phyloP scores from a whole-genome alignment of 2,113 vertebrate genomes.

The Ameiurus melas region DNA sequence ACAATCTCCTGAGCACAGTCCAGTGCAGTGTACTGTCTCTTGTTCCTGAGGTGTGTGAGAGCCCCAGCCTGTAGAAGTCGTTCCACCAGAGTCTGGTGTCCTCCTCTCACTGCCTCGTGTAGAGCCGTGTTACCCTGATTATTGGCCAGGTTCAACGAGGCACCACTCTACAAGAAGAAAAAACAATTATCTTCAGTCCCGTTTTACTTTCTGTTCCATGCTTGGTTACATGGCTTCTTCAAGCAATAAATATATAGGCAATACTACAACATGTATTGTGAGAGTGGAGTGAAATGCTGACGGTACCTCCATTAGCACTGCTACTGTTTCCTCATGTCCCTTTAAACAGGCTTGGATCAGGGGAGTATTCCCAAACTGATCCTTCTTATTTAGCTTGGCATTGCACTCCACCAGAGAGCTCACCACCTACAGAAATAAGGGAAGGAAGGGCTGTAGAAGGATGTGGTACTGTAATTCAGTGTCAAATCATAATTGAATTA shows the following conservation, averaged over 20 bases:
- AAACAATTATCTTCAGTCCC: neutral
- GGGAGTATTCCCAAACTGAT: conserved; percentile 88
- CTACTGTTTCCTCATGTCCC: conserved; percentile 78
- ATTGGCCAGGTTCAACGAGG: conserved; percentile 79
- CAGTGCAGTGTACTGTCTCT: conserved; percentile 76
- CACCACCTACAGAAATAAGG: conserved; percentile 76
- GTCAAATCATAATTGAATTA: neutral
- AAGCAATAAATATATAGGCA: neutral
- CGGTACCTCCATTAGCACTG: conserved; percentile 80
- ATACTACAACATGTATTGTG: neutral
- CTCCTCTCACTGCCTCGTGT: conserved; percentile 80
- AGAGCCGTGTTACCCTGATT: conserved; percentile 86
- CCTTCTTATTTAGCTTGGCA: conserved; percentile 89
- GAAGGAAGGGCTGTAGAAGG: neutral
- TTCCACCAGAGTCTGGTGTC: conserved; percentile 77
- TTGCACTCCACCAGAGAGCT: conserved; percentile 80
- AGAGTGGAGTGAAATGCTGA: neutral
- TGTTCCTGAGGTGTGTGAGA: conserved; percentile 71
- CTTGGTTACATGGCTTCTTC: neutral
- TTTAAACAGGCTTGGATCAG: conserved; percentile 84
- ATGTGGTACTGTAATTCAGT: neutral
- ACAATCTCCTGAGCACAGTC: conserved; percentile 84
- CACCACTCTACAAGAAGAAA: conserved; percentile 74
- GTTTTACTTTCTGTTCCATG: neutral
- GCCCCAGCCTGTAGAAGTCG: conserved; percentile 82